These are phyloP conservation scores for Nycteola revayana DNA, from an alignment of 2,888 invertebrate species.

Conservation along the genomic window DNA sequence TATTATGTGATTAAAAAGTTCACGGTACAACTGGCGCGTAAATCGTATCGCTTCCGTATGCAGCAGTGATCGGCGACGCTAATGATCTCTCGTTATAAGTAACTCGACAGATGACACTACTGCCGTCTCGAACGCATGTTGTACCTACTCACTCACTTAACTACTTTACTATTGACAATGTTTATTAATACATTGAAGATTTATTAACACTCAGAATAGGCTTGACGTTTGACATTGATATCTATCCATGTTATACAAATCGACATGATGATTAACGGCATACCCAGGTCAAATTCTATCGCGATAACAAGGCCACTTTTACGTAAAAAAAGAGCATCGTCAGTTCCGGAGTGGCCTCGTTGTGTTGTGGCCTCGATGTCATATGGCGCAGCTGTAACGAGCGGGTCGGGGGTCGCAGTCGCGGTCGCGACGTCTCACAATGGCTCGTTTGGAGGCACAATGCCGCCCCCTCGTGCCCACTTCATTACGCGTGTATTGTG, in stretches of 20 bases:
- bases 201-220: too few species aligned
- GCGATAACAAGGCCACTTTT: slow-evolving; percentile 37
- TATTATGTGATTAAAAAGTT: slow-evolving; percentile 59
- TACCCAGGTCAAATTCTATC: slow-evolving; percentile 15
- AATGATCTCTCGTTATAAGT: slow-evolving; percentile 46
- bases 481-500: slow-evolving; percentile 82
- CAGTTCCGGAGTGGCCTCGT: slow-evolving; percentile 29
- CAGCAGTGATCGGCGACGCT: slow-evolving; percentile 31
- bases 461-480: slow-evolving; percentile 77
- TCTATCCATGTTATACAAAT: slow-evolving; percentile 11
- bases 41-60: slow-evolving; percentile 53
- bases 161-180: too few species aligned
- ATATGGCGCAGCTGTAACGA: slow-evolving; percentile 63
- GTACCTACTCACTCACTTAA: slow-evolving; percentile 15
- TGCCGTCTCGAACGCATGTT: slow-evolving; percentile 17
- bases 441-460: slow-evolving; percentile 75
- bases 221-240: too few species aligned
- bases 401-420: slow-evolving; percentile 65
- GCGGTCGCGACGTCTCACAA: slow-evolving; percentile 63
- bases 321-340: slow-evolving; percentile 25
- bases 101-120: slow-evolving; percentile 36
- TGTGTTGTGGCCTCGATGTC: too few species aligned
- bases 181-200: too few species aligned
- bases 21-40: slow-evolving; percentile 64
- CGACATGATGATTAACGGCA: slow-evolving; percentile 14